Percentiles rank a stretch among this genome's conserved stretches.
phyloP scores from a whole-genome alignment of 1,140 invertebrate species.

The Elysia chlorotica region DNA sequence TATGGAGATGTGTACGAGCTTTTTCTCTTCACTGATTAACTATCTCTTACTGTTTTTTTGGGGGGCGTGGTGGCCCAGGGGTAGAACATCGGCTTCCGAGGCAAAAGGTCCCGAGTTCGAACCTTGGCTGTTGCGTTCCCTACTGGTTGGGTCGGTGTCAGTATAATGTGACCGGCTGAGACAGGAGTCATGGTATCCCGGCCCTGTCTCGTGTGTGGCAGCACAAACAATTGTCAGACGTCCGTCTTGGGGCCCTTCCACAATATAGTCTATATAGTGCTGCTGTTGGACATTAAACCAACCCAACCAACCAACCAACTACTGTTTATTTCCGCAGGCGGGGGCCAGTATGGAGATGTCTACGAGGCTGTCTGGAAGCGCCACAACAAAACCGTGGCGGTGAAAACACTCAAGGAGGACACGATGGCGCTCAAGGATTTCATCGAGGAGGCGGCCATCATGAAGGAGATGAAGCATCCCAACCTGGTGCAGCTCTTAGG shows the following conservation, averaged over 20 bases:
- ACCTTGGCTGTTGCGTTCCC: too few relatives aligned
- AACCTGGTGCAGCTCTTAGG: slow-evolving; percentile 96
- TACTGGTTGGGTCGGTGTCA: not conserved
- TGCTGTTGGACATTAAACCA: not conserved
- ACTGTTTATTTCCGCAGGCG: slow-evolving; percentile 69
- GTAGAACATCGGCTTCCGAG: too few relatives aligned
- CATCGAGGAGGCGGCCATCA: slow-evolving; percentile 97
- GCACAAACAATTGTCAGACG: not conserved
- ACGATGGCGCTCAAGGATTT: slow-evolving; percentile 99
- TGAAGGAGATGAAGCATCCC: slow-evolving; percentile 99
- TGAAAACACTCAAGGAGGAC: slow-evolving; percentile 99
- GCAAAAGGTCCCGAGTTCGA: too few relatives aligned
- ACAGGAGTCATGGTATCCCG: not conserved
- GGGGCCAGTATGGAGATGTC: slow-evolving; percentile 98
- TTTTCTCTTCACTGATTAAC: too few relatives aligned
- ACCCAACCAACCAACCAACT: not conserved
- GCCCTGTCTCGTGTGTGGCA: not conserved
- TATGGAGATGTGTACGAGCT: slow-evolving; percentile 99
- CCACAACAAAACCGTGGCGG: slow-evolving; percentile 93
- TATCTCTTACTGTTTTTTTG: too few relatives aligned
- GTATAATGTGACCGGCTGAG: not conserved
- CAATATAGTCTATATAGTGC: not conserved
- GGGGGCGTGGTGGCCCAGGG: too few relatives aligned
- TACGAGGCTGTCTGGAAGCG: slow-evolving; percentile 99
- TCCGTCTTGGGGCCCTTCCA: not conserved